Percentiles rank a stretch among this genome's conserved stretches.
Conservation (phyloP, 1,140 invertebrate species). For the Leptonema lineaticorne region DNA sequence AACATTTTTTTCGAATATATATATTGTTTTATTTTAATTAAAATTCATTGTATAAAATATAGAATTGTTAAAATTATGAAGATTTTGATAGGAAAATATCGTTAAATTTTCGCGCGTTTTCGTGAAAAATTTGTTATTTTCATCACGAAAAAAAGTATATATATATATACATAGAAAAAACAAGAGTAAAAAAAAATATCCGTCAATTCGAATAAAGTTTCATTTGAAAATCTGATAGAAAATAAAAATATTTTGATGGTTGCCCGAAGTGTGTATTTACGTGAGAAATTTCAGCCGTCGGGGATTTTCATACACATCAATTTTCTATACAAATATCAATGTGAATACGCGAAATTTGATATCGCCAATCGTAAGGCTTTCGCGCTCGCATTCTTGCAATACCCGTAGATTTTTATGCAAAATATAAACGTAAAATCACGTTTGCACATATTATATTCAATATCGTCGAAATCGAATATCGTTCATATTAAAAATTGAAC, state of each 20-base stretch:
- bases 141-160: background rate
- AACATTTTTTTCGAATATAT: too few species aligned
- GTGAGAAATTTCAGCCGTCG: background rate
- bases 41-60: too few species aligned
- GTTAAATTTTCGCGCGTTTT: background rate
- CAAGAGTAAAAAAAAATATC: background rate
- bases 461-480: too few species aligned
- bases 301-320: constrained; percentile 5
- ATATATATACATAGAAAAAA: background rate
- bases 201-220: too few species aligned
- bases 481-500: too few species aligned
- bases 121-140: background rate
- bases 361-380: background rate
- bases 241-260: background rate
- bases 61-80: too few species aligned
- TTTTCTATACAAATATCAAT: background rate
- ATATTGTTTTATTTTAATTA: too few species aligned
- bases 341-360: constrained; percentile 1
- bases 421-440: too few species aligned
- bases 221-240: background rate
- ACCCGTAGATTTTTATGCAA: too few species aligned
- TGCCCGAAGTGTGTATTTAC: background rate
- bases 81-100: too few species aligned
- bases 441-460: too few species aligned
- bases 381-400: background rate